Conservation (phyloP, 2,888 invertebrate genomes). For the Tortrix viridana region DNA sequence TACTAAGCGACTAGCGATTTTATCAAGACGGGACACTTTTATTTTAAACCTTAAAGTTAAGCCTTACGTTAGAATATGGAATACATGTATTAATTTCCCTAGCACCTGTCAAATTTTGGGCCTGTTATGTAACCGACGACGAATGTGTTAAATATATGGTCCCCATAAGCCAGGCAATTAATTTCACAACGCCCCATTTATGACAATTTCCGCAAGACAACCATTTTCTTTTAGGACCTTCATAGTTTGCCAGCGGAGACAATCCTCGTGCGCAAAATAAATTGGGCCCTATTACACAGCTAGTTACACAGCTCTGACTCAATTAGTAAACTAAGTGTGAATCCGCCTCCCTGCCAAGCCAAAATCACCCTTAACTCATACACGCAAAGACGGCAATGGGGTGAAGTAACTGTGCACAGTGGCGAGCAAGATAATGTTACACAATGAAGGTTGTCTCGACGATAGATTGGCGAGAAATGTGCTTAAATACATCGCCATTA, state of each 20-base stretch:
- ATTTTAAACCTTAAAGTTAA: too few species aligned
- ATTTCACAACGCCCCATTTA: not conserved
- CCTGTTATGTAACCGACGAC: too few species aligned
- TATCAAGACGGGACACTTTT: too few species aligned
- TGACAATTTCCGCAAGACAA: not conserved
- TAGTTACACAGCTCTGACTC: slow-evolving; percentile 23
- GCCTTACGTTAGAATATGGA: too few species aligned
- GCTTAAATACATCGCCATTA: slow-evolving; percentile 17
- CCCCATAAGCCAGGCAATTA: not conserved
- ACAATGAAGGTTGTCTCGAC: slow-evolving; percentile 33
- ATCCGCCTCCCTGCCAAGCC: not conserved
- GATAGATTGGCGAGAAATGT: slow-evolving; percentile 27
- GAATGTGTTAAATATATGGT: too few species aligned
- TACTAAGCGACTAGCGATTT: too few species aligned
- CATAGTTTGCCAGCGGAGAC: slow-evolving; percentile 20
- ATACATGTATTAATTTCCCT: too few species aligned
- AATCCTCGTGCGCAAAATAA: slow-evolving; percentile 31
- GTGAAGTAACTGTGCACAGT: not conserved
- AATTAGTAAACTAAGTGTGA: slow-evolving; percentile 35
- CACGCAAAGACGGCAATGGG: not conserved
- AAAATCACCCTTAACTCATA: not conserved
- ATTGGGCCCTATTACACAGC: slow-evolving; percentile 31
- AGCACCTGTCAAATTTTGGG: too few species aligned
- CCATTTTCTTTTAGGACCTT: slow-evolving; percentile 16
- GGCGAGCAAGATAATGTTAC: slow-evolving; percentile 27